Evolutionary conservation across 2,113 vertebrate genomes (phyloP).

Genomic region (Corythaixoides concolor): DNA sequence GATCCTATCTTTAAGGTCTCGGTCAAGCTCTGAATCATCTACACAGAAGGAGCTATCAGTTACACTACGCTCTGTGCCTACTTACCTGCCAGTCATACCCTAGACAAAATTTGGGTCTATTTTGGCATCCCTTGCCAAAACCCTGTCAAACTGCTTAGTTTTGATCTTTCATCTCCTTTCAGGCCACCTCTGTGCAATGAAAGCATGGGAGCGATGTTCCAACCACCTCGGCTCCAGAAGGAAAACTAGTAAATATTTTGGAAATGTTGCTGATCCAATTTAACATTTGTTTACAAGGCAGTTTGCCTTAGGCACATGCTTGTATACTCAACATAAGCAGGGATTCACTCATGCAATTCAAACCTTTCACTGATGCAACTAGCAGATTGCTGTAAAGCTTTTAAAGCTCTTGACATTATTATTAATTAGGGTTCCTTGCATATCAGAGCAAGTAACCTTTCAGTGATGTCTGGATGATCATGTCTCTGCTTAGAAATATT

Average conservation of each 20-base stretch:
- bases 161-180: neutral
- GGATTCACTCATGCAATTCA: neutral
- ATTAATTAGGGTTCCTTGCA: constrained; percentile 3
- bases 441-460: constrained; percentile 29
- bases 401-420: constrained; percentile 12
- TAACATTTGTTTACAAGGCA: neutral
- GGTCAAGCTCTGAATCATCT: neutral
- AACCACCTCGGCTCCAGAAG: neutral
- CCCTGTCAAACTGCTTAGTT: neutral
- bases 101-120: neutral
- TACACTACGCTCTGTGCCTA: neutral
- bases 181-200: neutral
- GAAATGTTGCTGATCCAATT: neutral
- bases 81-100: neutral
- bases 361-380: neutral
- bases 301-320: neutral
- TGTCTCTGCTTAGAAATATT: neutral
- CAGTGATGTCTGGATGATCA: neutral
- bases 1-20: neutral
- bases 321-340: neutral
- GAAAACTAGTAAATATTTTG: neutral
- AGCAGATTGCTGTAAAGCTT: neutral
- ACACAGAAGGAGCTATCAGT: neutral
- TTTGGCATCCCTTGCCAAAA: neutral
- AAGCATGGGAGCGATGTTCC: neutral